Percentiles rank a stretch among this genome's conserved stretches.
Conservation (phyloP, 2,888 invertebrate species). For the Nysson spinosus region DNA sequence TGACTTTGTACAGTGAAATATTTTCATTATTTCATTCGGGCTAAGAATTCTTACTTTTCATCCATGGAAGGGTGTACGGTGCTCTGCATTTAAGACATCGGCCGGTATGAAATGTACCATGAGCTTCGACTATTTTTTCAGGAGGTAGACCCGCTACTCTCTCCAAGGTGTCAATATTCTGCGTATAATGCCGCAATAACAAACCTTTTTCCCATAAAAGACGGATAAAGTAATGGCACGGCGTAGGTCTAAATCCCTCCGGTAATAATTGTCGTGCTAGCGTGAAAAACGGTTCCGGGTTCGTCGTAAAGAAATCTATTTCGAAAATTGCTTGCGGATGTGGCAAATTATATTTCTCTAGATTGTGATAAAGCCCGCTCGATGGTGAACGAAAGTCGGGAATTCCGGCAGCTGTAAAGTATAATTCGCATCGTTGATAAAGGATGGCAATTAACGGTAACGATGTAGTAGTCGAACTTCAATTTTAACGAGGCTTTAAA, state of each 20-base stretch:
- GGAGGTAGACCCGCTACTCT: constrained; percentile 89
- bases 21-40: too few species aligned
- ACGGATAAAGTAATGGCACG: constrained; percentile 93
- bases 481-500: too few species aligned
- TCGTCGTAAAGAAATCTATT: constrained; percentile 89
- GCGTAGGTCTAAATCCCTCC: constrained; percentile 91
- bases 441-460: too few species aligned
- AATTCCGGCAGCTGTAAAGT: constrained; percentile 91
- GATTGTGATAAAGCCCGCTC: constrained; percentile 93
- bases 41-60: constrained; percentile 83
- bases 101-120: constrained; percentile 94
- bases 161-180: constrained; percentile 97
- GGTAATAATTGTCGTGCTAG: constrained; percentile 94
- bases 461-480: too few species aligned
- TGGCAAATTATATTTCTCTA: constrained; percentile 93
- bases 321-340: constrained; percentile 96
- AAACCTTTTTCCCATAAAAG: constrained; percentile 90
- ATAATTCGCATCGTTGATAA: too few species aligned
- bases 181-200: constrained; percentile 87
- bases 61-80: constrained; percentile 88
- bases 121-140: constrained; percentile 94
- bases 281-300: constrained; percentile 95
- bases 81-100: constrained; percentile 89
- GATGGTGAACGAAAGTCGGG: constrained; percentile 97
- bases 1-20: too few species aligned